These are phyloP conservation scores for Bagarius yarrelli DNA, from an alignment of 2,113 vertebrate species.

Conservation along the genomic window DNA sequence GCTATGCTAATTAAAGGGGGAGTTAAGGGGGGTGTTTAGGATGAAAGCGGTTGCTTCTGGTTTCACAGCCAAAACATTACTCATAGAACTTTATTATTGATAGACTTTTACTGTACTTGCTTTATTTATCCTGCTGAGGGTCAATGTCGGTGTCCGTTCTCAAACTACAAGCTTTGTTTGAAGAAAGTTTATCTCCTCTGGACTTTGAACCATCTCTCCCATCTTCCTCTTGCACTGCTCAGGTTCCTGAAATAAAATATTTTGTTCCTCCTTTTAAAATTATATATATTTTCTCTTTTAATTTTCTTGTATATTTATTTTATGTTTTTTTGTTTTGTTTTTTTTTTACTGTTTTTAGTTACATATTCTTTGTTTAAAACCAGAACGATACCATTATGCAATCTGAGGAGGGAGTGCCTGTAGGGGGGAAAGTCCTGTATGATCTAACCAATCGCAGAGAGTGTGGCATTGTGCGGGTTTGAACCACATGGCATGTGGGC, in stretches of 20 bases:
- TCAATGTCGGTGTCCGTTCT: neutral
- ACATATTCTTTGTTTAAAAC: neutral
- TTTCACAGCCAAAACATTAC: constrained; percentile 3
- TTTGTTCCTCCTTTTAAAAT: neutral
- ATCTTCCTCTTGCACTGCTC: neutral
- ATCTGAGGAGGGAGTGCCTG: neutral
- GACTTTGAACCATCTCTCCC: constrained; percentile 22
- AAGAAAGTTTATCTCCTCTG: constrained; percentile 8
- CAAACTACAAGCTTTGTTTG: neutral
- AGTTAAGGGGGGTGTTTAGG: neutral
- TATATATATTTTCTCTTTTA: too few relatives aligned
- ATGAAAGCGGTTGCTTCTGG: neutral
- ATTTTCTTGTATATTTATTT: neutral
- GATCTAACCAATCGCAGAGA: constrained; percentile 36
- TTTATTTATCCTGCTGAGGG: neutral
- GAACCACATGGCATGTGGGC: constrained; percentile 53
- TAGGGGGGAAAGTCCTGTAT: constrained; percentile 32
- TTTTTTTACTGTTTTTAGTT: neutral
- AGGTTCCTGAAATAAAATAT: neutral
- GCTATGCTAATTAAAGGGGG: neutral
- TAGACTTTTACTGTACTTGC: neutral
- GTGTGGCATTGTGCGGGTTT: constrained; percentile 28
- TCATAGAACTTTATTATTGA: neutral
- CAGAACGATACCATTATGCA: neutral
- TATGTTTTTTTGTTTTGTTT: neutral